phyloP scores from a whole-genome alignment of 2,113 vertebrate genomes.

The Tretioscincus oriximinensis region DNA sequence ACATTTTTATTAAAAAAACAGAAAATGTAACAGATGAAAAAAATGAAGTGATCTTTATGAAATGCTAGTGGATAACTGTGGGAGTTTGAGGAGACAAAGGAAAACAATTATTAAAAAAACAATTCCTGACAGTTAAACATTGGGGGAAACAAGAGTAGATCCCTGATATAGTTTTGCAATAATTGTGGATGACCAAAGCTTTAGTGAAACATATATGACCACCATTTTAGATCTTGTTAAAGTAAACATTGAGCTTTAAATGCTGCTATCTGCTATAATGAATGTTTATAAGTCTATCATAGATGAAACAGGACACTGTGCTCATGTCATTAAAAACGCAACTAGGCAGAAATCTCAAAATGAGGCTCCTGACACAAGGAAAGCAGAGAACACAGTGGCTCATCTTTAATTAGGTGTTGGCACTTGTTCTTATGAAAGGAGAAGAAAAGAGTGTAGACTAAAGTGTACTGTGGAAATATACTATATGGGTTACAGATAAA shows the following conservation, averaged over 20 bases:
- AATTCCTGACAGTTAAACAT: slow-evolving; percentile 13
- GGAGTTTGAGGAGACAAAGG: no score
- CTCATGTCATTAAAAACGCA: slow-evolving; percentile 76
- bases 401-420: slow-evolving; percentile 81
- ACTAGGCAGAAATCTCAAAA: slow-evolving; percentile 76
- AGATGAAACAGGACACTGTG: slow-evolving; percentile 59
- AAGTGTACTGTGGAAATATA: slow-evolving; percentile 64
- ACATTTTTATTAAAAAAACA: no score
- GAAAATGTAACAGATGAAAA: no score
- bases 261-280: slow-evolving; percentile 24
- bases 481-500: slow-evolving; percentile 69
- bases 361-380: slow-evolving; percentile 70
- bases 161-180: not conserved
- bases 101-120: not conserved
- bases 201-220: not conserved
- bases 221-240: slow-evolving; percentile 8
- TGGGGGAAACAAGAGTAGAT: fast-evolving
- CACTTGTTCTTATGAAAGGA: slow-evolving; percentile 76
- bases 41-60: no score
- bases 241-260: slow-evolving; percentile 30
- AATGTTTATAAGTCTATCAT: slow-evolving; percentile 51
- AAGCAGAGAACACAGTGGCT: slow-evolving; percentile 68
- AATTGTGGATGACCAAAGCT: slow-evolving; percentile 22
- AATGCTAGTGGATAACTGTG: no score
- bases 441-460: slow-evolving; percentile 57